Base-by-base conservation (phyloP, 1,140 invertebrate species). In the Drosophila hydei region DNA sequence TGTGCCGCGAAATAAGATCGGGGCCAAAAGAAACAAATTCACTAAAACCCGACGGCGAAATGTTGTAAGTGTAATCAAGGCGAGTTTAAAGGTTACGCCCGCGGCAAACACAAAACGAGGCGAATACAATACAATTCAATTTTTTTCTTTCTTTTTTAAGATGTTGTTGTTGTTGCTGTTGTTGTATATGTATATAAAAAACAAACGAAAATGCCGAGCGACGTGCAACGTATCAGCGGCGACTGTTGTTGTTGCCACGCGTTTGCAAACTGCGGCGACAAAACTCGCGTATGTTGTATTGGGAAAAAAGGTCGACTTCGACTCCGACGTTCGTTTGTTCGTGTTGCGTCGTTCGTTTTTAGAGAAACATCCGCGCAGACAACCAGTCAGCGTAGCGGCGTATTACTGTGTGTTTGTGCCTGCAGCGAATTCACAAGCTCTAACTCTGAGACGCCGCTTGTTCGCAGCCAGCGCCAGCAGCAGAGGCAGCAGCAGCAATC, bases 331-430 rank as follows among this genome's bases (percentile, higher is more conserved):
- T 33, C 30, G 38, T 40, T 38, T 12, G 11, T 38, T 48, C 27
- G 12, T 50, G 43, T 36, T 38, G 36, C 47, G 33, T 51, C 33
- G 48, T 19, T 30, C 33, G 21, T 48, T 64, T 42, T 27, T 23
- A 42, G 16, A 12, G 14, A 65, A 72, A 43, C 30, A 55, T 51
- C 51, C 74, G 81, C 73, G 47, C 48, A 75, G 55, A 72, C 81
- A 69, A 85, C 81, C 77, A 85, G 71, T 81, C 81, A 64, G 67
- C 70, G 61, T 61, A 65, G 75, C 78, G 77, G 81, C 67, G 67
- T 81, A 75, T 68, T 72, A 81, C 81, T 88, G 75, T 69, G 77
- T 85, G 81, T 67, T 77, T 88, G 62, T 65, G 61, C 38, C 69
- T 38, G 36, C 27, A 59, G 59, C 45, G 36, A 45, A 36, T 50